These are phyloP conservation scores for Alca torda DNA, from an alignment of 2,797 vertebrate species.

Conservation along the genomic window DNA sequence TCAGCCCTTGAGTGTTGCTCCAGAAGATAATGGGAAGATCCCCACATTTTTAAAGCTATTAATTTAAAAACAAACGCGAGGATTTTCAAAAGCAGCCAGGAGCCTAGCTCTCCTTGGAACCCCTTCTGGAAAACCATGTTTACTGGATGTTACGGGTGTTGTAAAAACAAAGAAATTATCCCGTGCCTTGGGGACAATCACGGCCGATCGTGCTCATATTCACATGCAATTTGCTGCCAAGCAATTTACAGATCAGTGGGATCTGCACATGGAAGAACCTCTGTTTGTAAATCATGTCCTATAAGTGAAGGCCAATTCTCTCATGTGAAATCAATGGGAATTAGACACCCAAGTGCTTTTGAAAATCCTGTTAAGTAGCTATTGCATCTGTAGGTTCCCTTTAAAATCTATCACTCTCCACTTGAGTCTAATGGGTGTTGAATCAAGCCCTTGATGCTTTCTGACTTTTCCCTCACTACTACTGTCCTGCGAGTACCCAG, in stretches of 20 bases:
- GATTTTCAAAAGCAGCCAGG: background rate
- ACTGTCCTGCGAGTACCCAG: fast-evolving
- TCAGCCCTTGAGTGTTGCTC: background rate
- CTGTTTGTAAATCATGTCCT: background rate
- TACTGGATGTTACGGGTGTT: background rate
- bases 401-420: background rate
- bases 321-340: conserved; percentile 1
- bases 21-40: background rate
- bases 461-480: background rate
- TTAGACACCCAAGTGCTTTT: background rate
- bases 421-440: background rate
- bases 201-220: background rate
- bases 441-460: background rate
- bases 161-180: background rate
- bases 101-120: background rate
- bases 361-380: background rate
- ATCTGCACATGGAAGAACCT: background rate
- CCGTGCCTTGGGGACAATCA: background rate
- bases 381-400: background rate
- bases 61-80: background rate
- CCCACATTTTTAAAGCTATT: background rate
- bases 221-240: background rate
- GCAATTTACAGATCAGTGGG: background rate
- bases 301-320: background rate
- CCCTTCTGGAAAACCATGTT: background rate